Evolutionary conservation across 2,113 vertebrate genomes (phyloP).

Genomic region (Malurus melanocephalus): DNA sequence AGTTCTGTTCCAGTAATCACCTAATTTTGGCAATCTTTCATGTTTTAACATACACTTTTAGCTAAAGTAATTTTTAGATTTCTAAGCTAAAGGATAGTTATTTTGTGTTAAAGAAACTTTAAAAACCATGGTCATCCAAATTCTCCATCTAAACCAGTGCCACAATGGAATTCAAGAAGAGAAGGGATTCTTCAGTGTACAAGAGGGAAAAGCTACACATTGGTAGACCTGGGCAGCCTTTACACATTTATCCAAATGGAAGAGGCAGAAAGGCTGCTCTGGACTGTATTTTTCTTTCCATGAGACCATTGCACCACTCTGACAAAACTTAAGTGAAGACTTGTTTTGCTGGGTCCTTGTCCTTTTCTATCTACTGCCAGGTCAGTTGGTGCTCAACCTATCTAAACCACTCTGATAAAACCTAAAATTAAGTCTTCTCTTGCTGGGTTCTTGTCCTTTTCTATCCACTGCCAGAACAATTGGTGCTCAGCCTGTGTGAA

Average conservation of each 20-base stretch:
- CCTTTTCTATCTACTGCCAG: background rate
- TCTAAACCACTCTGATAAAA: background rate
- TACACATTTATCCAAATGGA: background rate
- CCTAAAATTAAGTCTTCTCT: background rate
- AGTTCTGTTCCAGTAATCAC: background rate
- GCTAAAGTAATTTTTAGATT: background rate
- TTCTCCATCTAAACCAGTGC: background rate
- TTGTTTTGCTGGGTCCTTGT: background rate
- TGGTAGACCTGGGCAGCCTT: background rate
- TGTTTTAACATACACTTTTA: background rate
- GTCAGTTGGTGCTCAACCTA: background rate
- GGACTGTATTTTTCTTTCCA: background rate
- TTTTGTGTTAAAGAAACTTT: background rate
- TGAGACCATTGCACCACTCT: background rate
- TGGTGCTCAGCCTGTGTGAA: background rate
- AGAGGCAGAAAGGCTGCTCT: background rate
- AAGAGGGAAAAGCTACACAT: background rate
- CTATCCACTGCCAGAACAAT: rapidly evolving
- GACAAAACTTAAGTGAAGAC: background rate
- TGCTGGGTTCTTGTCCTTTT: background rate
- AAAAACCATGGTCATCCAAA: background rate
- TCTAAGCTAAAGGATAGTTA: background rate
- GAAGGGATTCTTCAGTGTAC: background rate
- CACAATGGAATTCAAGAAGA: background rate
- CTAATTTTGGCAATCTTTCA: background rate